phyloP scores from a whole-genome alignment of 35 echinoderm and acorn worm genomes.

The Apostichopus parvimensis region DNA sequence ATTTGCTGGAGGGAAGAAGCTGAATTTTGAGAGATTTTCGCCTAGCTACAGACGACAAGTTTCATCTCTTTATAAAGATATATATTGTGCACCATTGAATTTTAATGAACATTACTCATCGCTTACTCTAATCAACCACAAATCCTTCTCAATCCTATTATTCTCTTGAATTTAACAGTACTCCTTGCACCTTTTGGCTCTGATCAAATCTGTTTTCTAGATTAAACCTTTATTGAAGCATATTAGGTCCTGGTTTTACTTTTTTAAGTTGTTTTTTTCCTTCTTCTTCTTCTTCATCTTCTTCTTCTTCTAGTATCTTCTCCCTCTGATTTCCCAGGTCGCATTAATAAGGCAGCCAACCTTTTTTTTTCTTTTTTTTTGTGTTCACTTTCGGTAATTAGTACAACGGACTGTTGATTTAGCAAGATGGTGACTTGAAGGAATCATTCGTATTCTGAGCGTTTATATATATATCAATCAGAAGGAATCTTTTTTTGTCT shows the following conservation, averaged over 20 bases:
- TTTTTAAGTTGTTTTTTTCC: background rate
- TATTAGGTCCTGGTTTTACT: background rate
- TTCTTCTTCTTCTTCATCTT: too few species aligned
- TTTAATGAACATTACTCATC: slow-evolving; percentile 23
- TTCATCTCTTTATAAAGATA: background rate
- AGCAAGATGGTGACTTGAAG: background rate
- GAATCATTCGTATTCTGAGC: background rate
- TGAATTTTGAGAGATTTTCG: background rate
- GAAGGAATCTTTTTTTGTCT: too few species aligned
- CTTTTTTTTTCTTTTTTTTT: background rate
- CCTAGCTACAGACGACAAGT: background rate
- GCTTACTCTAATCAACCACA: slow-evolving; percentile 13
- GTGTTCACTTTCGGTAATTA: background rate
- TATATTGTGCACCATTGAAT: slow-evolving; percentile 4
- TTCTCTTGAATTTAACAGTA: background rate
- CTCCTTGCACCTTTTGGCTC: background rate
- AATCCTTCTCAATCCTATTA: background rate
- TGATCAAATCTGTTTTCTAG: background rate
- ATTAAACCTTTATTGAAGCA: slow-evolving; percentile 1
- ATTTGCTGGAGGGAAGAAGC: background rate
- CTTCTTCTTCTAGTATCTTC: too few species aligned
- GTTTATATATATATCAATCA: too few species aligned
- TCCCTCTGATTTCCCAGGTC: background rate
- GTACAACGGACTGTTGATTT: background rate
- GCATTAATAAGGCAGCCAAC: background rate